A percentile compares a stretch with the other conserved stretches of the same genome.
Conservation (phyloP, 2,888 invertebrate species). For the Heteromyza rotundicornis region DNA sequence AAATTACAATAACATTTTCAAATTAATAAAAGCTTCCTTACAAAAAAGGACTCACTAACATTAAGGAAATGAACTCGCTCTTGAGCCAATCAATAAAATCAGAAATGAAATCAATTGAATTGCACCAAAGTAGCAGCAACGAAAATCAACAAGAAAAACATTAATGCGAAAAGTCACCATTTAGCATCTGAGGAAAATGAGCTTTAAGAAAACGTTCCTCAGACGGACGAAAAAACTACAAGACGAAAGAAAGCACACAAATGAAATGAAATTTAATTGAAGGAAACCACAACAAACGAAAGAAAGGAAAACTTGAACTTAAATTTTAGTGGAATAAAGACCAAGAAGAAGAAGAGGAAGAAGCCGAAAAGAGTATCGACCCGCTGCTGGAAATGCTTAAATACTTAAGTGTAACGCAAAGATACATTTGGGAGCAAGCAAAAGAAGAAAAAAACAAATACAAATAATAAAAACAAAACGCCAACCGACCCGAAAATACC, state of each 20-base stretch:
- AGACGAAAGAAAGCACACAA: neutral
- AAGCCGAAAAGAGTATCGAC: constrained; percentile 6
- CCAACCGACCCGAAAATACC: constrained; percentile 3
- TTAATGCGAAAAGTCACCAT: neutral
- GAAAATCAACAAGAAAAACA: constrained; percentile 7
- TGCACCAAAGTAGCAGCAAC: neutral
- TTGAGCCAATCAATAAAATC: constrained; percentile 24
- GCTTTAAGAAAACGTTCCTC: neutral
- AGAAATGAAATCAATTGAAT: constrained; percentile 13
- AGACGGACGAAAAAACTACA: neutral
- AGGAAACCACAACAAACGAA: neutral
- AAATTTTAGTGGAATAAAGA: too few species aligned
- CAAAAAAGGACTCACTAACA: too few species aligned
- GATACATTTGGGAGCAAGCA: constrained; percentile 31
- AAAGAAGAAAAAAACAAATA: constrained; percentile 26
- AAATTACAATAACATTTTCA: too few species aligned
- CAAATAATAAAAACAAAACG: constrained; percentile 17
- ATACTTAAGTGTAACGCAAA: constrained; percentile 30
- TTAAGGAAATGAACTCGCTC: constrained; percentile 25
- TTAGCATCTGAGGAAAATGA: neutral
- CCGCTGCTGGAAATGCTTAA: constrained; percentile 25
- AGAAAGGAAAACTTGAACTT: neutral
- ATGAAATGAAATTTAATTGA: too few species aligned
- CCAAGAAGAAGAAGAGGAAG: constrained; percentile 1
- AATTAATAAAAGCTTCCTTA: too few species aligned